Evolutionary conservation across 37 sponge, comb jelly and placozoan species (phyloP).

Genomic region (Chondrosia reniformis): DNA sequence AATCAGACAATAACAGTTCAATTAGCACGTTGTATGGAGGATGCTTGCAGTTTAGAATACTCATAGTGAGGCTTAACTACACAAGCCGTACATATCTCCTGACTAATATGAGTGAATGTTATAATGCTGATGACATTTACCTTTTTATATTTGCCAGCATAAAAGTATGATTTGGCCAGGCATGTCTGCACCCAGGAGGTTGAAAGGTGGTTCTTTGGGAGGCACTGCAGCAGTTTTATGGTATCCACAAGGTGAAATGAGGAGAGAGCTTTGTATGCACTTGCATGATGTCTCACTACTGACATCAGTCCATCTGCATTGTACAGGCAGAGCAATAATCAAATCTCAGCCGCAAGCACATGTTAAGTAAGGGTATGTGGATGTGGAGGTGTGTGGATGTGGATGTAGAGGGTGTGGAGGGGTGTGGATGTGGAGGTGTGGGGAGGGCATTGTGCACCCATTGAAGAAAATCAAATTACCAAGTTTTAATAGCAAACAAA

Average conservation of each 20-base stretch:
- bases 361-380: constrained; percentile 7
- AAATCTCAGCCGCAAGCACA: no score
- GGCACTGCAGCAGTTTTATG: constrained; percentile 47
- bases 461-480: no score
- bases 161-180: constrained; percentile 69
- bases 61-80: no score
- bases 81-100: no score
- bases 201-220: constrained; percentile 64
- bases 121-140: constrained; percentile 31
- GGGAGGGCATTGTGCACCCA: no score
- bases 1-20: no score
- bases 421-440: constrained; percentile 13
- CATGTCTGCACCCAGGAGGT: constrained; percentile 81
- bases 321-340: no score
- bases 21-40: no score
- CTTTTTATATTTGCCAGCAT: constrained; percentile 70
- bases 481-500: no score
- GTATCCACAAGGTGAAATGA: constrained; percentile 57
- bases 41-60: no score
- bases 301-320: constrained; percentile 47
- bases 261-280: constrained; percentile 66
- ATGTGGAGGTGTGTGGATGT: constrained; percentile 13
- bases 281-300: constrained; percentile 56
- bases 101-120: no score
- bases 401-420: constrained; percentile 19